phyloP scores from a whole-genome alignment of 2,888 invertebrate genomes.

The Macropis europaea region DNA sequence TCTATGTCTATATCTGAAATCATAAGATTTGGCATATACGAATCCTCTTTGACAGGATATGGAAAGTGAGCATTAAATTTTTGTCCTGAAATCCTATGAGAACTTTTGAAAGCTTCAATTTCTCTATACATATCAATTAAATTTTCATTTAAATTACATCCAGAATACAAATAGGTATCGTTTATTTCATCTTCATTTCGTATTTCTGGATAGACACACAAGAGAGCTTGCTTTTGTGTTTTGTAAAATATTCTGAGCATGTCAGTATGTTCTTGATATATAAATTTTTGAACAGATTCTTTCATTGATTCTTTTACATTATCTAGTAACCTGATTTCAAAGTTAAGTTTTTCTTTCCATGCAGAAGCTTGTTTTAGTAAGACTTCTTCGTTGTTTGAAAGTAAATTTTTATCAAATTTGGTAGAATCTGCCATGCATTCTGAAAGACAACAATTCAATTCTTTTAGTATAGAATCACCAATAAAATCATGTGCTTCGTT shows the following conservation, averaged over 20 bases:
- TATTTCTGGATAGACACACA: constrained; percentile 71
- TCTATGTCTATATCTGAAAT: constrained; percentile 62
- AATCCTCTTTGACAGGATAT: constrained; percentile 63
- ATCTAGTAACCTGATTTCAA: constrained; percentile 67
- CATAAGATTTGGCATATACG: constrained; percentile 68
- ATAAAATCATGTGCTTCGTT: neutral
- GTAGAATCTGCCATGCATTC: neutral
- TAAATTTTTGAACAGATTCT: constrained; percentile 44
- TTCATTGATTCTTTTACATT: constrained; percentile 31
- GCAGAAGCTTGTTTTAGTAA: constrained; percentile 47
- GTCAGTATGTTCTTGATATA: constrained; percentile 57
- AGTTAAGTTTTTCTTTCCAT: constrained; percentile 70
- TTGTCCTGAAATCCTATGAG: constrained; percentile 39
- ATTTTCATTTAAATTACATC: constrained; percentile 47
- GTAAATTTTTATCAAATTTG: neutral
- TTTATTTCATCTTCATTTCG: constrained; percentile 69
- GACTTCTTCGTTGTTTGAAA: constrained; percentile 27
- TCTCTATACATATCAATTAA: constrained; percentile 67
- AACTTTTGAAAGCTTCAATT: constrained; percentile 71
- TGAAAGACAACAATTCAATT: constrained; percentile 22
- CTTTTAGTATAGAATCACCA: neutral
- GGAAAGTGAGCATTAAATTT: constrained; percentile 66
- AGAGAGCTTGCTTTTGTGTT: constrained; percentile 70
- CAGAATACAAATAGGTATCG: constrained; percentile 66
- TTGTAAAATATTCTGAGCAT: constrained; percentile 62